phyloP scores from a whole-genome alignment of 1,140 invertebrate genomes.

The Drosophila bocqueti region DNA sequence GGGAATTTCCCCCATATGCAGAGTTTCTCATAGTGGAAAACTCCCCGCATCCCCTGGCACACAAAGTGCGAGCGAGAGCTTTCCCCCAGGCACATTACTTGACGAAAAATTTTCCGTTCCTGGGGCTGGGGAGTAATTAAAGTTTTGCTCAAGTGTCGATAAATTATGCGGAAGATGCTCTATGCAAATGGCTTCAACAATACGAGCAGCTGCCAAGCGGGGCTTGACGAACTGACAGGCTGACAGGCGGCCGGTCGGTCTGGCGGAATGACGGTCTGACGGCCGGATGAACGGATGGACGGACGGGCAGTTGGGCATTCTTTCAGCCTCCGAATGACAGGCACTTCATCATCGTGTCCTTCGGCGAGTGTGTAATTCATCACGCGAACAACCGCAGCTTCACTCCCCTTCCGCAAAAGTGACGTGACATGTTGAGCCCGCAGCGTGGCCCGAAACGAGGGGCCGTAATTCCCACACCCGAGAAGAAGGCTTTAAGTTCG shows the following conservation, averaged over 20 bases:
- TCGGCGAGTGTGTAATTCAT: slow-evolving; percentile 83
- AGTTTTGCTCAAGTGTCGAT: slow-evolving; percentile 82
- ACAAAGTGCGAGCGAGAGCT: background rate
- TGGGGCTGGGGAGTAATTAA: slow-evolving; percentile 74
- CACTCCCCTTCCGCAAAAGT: slow-evolving; percentile 27
- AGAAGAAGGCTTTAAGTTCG: slow-evolving; percentile 65
- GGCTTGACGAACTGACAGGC: slow-evolving; percentile 32
- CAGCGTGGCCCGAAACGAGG: slow-evolving; percentile 38
- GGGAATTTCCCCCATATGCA: slow-evolving; percentile 68
- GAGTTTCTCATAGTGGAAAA: slow-evolving; percentile 58
- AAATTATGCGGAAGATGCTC: slow-evolving; percentile 76
- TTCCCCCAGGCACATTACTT: slow-evolving; percentile 37
- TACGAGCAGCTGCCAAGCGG: slow-evolving; percentile 41
- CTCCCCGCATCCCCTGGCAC: background rate
- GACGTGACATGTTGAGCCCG: slow-evolving; percentile 81
- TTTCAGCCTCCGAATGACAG: slow-evolving; percentile 80
- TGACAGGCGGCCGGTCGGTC: slow-evolving; percentile 13
- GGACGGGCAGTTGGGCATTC: slow-evolving; percentile 72
- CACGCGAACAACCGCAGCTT: slow-evolving; percentile 79
- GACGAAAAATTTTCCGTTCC: slow-evolving; percentile 44
- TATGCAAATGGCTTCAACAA: slow-evolving; percentile 75
- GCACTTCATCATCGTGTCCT: slow-evolving; percentile 83
- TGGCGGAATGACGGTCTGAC: background rate
- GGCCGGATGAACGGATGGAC: background rate
- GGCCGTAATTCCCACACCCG: background rate